Evolutionary conservation across 2,888 invertebrate species (phyloP), one percentile per base, ranked within the genome.

Genomic region (Rhagium mordax): DNA sequence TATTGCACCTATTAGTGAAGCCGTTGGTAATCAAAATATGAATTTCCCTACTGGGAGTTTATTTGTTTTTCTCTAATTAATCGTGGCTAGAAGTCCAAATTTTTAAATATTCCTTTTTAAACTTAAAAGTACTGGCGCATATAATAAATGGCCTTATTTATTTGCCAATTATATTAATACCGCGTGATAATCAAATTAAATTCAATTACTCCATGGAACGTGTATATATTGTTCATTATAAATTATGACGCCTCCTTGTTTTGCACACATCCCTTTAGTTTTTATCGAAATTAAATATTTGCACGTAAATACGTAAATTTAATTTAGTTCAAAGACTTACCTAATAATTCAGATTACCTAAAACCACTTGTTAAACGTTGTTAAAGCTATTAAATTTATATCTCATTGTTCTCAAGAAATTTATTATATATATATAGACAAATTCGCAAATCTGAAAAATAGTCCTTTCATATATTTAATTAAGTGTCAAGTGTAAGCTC

Each of bases 281-380:
- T 73, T 70, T 73, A 73, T 69, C 33, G 69, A 69, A 55, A 61
- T 59, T 64, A 73, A 72, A 70, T 73, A 73, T 73, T 69, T 73
- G 51, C 48, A 55, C 18, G 57, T 51, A 49, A n/a, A n/a, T n/a
- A n/a, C n/a, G n/a, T n/a, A n/a, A 48, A 64, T n/a, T n/a, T n/a
- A n/a, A n/a, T 27, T 27, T 10, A 61, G 21, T 47, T 24, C n/a
- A 21, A 51, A 48, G 29, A 24, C n/a, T n/a, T n/a, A 64, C 18
- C 15, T 49, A 49, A 29, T 64, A 59, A 59, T 59, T 41, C 41
- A 20, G 24, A 59, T 68, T 51, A 68, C 59, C 48, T 47, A 47
- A 48, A 24, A 24, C 55, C 48, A 64, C 55, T 64, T 59, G 62
- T 24, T 57, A 41, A 41, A 41, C n/a, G 13, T 13, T 33, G 33